phyloP scores from a whole-genome alignment of 2,113 vertebrate species.

The Benitochromis conjunctus region DNA sequence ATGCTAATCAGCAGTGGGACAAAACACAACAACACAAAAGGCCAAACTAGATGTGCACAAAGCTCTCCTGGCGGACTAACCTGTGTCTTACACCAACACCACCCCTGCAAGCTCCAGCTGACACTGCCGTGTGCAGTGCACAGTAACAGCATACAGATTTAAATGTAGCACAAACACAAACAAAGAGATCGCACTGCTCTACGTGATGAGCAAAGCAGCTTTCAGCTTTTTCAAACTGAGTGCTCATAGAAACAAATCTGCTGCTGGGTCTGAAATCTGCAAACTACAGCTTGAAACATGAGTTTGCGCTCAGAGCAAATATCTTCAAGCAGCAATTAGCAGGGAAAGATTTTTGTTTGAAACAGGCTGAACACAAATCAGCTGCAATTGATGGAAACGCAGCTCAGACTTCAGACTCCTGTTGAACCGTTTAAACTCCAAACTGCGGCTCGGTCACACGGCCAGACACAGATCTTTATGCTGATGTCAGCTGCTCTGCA shows the following conservation, averaged over 20 bases:
- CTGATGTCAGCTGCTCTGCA: background rate
- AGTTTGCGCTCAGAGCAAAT: background rate
- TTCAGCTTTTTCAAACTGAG: background rate
- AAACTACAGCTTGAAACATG: background rate
- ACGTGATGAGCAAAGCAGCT: background rate
- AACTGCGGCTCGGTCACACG: background rate
- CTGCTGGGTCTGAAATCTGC: background rate
- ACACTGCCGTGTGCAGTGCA: background rate
- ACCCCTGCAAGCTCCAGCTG: background rate
- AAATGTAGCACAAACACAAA: background rate
- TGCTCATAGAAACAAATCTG: background rate
- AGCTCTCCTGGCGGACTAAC: background rate
- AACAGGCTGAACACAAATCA: background rate
- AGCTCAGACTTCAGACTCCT: background rate
- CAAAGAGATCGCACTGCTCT: background rate
- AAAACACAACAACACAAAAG: background rate
- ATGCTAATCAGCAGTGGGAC: background rate
- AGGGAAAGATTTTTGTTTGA: background rate
- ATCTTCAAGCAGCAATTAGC: background rate
- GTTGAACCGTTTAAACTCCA: background rate
- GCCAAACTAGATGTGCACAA: background rate
- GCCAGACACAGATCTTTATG: background rate
- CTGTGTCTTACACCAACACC: background rate
- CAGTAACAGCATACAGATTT: background rate
- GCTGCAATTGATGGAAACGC: background rate